A percentile compares a stretch with the other conserved stretches of the same genome.
These are phyloP conservation scores for Prenolepis imparis DNA, from an alignment of 2,888 invertebrate species.

Conservation along the genomic window DNA sequence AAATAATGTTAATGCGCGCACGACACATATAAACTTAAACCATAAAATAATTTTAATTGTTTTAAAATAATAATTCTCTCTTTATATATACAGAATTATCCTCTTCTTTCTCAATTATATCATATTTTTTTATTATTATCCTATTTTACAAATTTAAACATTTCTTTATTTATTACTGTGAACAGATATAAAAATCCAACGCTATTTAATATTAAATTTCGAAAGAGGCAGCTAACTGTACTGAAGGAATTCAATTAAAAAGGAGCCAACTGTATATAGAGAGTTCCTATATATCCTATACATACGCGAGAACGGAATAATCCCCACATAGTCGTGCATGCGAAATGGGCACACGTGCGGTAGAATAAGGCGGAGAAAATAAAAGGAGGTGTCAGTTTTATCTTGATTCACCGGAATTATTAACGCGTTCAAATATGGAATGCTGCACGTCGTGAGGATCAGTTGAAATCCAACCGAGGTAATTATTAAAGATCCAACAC, in stretches of 20 bases:
- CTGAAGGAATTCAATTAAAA: slow-evolving; percentile 31
- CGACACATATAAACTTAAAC: no score
- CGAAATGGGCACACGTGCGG: not conserved
- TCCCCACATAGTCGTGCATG: slow-evolving; percentile 14
- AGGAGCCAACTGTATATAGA: not conserved
- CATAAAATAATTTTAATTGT: not conserved
- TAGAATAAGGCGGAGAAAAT: slow-evolving; percentile 4
- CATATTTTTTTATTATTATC: not conserved
- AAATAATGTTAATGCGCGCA: no score
- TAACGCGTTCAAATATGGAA: slow-evolving; percentile 28
- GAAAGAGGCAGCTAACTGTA: not conserved
- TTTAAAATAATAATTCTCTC: not conserved
- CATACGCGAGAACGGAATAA: slow-evolving; percentile 25
- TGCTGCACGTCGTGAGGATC: slow-evolving; percentile 12
- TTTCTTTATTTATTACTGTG: not conserved
- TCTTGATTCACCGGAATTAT: slow-evolving; percentile 28
- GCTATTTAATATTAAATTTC: not conserved
- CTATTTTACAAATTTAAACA: not conserved
- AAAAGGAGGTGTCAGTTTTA: slow-evolving; percentile 15
- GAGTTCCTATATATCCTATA: not conserved
- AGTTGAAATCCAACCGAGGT: not conserved
- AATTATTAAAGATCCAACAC: slow-evolving; percentile 40
- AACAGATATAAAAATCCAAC: not conserved
- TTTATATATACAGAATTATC: not conserved
- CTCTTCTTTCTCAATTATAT: not conserved